Evolutionary conservation across 2,113 vertebrate species (phyloP).

Genomic region (Oryzias woworae): DNA sequence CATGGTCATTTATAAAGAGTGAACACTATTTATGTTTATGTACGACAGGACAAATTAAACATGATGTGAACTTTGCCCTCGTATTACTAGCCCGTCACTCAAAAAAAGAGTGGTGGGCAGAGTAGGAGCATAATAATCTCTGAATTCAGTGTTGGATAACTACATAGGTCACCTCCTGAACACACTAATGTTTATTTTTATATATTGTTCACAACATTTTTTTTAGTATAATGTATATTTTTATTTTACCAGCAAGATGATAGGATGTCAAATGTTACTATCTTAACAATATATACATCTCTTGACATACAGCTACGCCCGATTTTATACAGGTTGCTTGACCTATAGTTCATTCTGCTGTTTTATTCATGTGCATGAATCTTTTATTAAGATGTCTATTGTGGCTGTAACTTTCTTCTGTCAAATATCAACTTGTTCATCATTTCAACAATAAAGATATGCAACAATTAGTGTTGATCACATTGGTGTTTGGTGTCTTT

Average conservation of each 20-base stretch:
- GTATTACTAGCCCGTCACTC: no score
- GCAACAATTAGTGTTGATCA: neutral
- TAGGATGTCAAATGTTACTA: constrained; percentile 7
- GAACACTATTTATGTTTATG: no score
- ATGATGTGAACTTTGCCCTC: no score
- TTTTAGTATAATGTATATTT: no score
- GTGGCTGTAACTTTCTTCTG: constrained; percentile 18
- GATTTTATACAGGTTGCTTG: constrained; percentile 44
- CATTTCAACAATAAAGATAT: constrained; percentile 26
- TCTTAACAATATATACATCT: constrained; percentile 47
- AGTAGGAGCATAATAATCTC: constrained; percentile 46
- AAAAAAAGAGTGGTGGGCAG: constrained; percentile 4
- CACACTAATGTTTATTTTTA: constrained; percentile 22
- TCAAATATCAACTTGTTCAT: constrained; percentile 7
- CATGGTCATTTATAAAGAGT: no score
- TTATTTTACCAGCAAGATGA: constrained; percentile 7
- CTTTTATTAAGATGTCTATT: constrained; percentile 46
- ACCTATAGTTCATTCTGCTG: constrained; percentile 47
- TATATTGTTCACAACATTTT: no score
- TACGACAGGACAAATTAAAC: no score
- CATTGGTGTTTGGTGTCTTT: no score
- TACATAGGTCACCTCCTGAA: constrained; percentile 21
- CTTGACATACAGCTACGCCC: constrained; percentile 33
- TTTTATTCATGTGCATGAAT: constrained; percentile 66
- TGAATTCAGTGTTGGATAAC: no score